phyloP scores from a whole-genome alignment of 2,113 vertebrate species.

The Gracilinanus agilis region DNA sequence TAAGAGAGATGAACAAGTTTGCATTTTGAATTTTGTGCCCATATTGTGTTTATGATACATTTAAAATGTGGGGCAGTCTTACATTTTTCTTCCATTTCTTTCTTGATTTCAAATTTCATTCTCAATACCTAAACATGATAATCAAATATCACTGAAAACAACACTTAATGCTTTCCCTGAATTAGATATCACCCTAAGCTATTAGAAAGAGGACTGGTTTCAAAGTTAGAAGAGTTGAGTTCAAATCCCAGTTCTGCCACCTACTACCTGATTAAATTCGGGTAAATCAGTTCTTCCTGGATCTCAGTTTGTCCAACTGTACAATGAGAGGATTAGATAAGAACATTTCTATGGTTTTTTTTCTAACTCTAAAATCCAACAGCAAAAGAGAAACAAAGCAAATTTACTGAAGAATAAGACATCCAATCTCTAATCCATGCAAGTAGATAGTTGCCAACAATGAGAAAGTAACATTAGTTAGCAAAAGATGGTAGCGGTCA shows the following conservation, averaged over 20 bases:
- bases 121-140: background rate
- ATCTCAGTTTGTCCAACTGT: background rate
- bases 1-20: background rate
- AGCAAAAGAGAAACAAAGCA: background rate
- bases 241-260: background rate
- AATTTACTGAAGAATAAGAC: background rate
- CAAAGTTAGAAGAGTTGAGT: background rate
- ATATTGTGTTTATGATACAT: background rate
- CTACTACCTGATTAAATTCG: background rate
- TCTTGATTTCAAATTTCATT: background rate
- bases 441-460: background rate
- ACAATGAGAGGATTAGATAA: background rate
- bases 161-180: background rate
- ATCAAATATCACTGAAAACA: constrained; percentile 27
- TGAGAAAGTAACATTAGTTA: background rate
- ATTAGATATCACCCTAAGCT: constrained; percentile 13
- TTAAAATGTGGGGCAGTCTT: background rate
- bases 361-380: background rate
- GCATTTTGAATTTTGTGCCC: background rate
- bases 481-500: background rate
- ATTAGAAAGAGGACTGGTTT: constrained; percentile 17
- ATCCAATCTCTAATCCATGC: background rate
- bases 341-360: background rate
- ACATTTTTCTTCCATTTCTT: background rate
- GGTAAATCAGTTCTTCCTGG: background rate